These are phyloP conservation scores for Sarcophaga bullata DNA, from an alignment of 1,140 invertebrate species.

Conservation along the genomic window DNA sequence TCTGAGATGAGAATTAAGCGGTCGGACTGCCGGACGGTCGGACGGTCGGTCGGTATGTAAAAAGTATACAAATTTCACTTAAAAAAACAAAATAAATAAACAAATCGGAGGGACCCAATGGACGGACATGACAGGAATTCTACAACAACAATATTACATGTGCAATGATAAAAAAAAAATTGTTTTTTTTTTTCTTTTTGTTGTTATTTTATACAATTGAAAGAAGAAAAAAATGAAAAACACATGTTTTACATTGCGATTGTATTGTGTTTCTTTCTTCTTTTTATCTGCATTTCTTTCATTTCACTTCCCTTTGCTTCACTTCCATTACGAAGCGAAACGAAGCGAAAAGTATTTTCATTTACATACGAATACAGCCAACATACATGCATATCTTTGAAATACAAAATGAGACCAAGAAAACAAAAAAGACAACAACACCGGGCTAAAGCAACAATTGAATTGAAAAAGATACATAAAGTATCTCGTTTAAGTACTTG, in stretches of 20 bases:
- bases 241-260: slow-evolving; percentile 35
- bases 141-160: not conserved
- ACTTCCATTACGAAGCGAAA: not conserved
- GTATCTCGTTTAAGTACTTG: slow-evolving; percentile 5
- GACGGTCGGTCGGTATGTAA: too few relatives aligned
- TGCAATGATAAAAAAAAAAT: not conserved
- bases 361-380: not conserved
- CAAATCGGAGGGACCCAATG: not conserved
- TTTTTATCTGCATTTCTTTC: not conserved
- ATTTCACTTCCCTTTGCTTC: not conserved
- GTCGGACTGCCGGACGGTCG: too few relatives aligned
- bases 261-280: slow-evolving; percentile 1
- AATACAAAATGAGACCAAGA: not conserved
- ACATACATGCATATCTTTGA: not conserved
- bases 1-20: not conserved
- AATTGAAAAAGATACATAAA: not conserved
- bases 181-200: too few relatives aligned
- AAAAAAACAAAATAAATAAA: slow-evolving; percentile 29
- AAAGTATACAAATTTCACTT: not conserved
- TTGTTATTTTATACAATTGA: too few relatives aligned
- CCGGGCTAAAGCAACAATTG: not conserved
- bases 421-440: not conserved
- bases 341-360: not conserved
- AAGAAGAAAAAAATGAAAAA: slow-evolving; percentile 33
- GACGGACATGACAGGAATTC: not conserved